Conservation (phyloP, 2,797 vertebrate genomes). For the Lagodon rhomboides region DNA sequence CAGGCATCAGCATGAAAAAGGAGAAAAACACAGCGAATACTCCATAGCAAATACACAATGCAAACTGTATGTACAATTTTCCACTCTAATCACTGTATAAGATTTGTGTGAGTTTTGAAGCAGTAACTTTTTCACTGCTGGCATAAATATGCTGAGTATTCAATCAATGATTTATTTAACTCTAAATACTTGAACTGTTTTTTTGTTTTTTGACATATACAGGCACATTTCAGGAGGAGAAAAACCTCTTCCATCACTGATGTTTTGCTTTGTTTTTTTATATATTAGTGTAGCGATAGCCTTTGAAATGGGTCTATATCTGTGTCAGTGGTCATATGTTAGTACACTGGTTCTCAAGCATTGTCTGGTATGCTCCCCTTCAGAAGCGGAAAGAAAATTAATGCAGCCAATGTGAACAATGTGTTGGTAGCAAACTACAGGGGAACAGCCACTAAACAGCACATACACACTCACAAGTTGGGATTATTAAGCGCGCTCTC, state of each 20-base stretch:
- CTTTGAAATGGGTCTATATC: conserved; percentile 8
- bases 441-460: conserved; percentile 4
- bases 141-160: not conserved
- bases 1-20: conserved; percentile 24
- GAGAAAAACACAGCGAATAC: conserved; percentile 26
- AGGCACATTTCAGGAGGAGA: not conserved
- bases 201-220: not conserved
- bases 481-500: not conserved
- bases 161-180: not conserved
- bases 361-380: not conserved
- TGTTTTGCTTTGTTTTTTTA: conserved; percentile 1
- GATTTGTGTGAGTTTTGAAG: not conserved
- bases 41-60: conserved; percentile 5
- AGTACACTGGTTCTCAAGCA: not conserved
- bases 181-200: not conserved
- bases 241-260: not conserved
- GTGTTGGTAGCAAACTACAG: not conserved
- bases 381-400: too few relatives aligned
- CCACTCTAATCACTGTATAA: conserved; percentile 5
- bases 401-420: not conserved
- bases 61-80: conserved; percentile 3
- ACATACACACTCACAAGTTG: not conserved
- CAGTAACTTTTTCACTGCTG: not conserved
- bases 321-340: conserved; percentile 10
- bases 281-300: conserved; percentile 9